Conservation (phyloP, 2,797 vertebrate genomes). For the Acrocephalus scirpaceus region DNA sequence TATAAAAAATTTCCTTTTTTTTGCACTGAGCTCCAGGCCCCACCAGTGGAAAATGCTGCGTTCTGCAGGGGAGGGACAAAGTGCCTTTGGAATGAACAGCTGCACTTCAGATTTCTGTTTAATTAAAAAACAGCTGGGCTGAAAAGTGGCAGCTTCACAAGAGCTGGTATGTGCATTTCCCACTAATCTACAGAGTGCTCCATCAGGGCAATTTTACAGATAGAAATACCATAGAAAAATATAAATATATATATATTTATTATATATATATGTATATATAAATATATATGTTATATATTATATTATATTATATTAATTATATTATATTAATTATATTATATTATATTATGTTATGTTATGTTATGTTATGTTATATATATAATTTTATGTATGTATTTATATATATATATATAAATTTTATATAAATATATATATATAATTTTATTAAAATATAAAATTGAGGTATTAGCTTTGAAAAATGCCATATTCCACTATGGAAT, state of each 20-base stretch:
- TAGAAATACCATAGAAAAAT: background rate
- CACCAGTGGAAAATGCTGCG: background rate
- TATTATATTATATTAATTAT: too few relatives aligned
- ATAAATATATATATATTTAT: too few relatives aligned
- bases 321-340: too few relatives aligned
- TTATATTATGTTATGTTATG: too few relatives aligned
- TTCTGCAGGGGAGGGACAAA: background rate
- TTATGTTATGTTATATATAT: too few relatives aligned
- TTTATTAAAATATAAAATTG: background rate
- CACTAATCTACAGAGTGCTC: background rate
- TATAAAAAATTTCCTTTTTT: background rate
- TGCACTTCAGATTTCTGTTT: constrained; percentile 6
- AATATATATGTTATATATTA: background rate
- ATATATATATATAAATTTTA: too few relatives aligned
- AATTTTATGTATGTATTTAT: background rate
- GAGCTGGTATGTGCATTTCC: constrained; percentile 16
- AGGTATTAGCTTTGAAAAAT: background rate
- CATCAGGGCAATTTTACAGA: background rate
- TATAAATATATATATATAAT: too few relatives aligned
- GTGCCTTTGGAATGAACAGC: background rate
- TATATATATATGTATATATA: background rate
- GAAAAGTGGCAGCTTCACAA: constrained; percentile 5
- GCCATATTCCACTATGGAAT: background rate
- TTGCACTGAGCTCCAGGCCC: background rate
- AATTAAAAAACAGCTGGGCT: constrained; percentile 52